Evolutionary conservation across 2,797 vertebrate genomes (phyloP), one percentile per base, ranked within the genome.

Genomic region (Fistularia commersonii): DNA sequence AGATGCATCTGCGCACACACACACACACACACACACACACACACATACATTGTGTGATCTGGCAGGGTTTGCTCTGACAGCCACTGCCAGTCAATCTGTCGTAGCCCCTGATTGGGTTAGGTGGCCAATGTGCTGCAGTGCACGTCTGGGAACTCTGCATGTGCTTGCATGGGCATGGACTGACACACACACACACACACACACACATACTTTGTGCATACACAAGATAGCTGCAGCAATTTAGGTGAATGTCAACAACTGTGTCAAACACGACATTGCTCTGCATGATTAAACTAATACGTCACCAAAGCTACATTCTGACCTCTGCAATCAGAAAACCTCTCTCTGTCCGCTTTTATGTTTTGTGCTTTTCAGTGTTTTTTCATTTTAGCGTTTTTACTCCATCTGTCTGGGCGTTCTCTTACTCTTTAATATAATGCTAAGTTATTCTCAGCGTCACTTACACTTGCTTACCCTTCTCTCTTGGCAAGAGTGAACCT

Each of bases 61-160:
- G 51, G 46, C 50, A 52, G 56, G 45, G 35, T 54, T 45, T 54
- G 38, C 33, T 39, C 48, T 51, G 54, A 56, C 41, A 72, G 64
- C 48, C 56, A 39, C 47, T 70, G 70, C 71, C 64, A 63, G 64
- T 76, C 67, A 58, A 56, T 76, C 52, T 70, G 64, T 50, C 43
- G 67, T 31, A 15, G 56, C 54, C 63, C 61, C 77, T 83, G 79
- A 86, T 84, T 84, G 66, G 58, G 68, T 87, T 86, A 85, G 80
- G 78, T 83, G 80, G 77, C 66, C 73, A 42, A 55, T 38, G 15
- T 61, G 75, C 76, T 75, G 57, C 58, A 54, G 65, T 64, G 61
- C 61, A 69, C 66, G 82, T 84, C 78, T 80, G 67, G 81, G 82
- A 82, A 86, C 23, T 2, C 39, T 40, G 11, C 39, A 40, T 40